Evolutionary conservation across 2,888 invertebrate genomes (phyloP).

Genomic region (Coleophora deauratella): DNA sequence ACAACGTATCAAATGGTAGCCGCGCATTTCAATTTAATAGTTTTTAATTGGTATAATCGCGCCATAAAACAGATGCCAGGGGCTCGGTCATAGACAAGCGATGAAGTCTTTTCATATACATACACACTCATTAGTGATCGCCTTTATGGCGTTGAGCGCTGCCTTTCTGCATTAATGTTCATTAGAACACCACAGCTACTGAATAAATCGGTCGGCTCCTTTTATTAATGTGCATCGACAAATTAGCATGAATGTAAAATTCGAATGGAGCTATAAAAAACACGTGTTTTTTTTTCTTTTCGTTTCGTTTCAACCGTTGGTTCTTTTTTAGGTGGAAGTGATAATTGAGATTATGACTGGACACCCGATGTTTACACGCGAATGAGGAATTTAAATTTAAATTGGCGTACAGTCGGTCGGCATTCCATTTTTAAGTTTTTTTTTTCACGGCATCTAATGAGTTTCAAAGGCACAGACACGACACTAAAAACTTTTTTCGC

Average conservation of each 20-base stretch:
- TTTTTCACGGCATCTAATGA: slow-evolving; percentile 1
- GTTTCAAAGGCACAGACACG: neutral
- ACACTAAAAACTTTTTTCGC: neutral
- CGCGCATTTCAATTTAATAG: slow-evolving; percentile 59
- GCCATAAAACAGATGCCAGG: slow-evolving; percentile 61
- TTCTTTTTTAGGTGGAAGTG: slow-evolving; percentile 60
- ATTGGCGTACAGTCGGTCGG: slow-evolving; percentile 35
- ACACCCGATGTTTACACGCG: slow-evolving; percentile 35
- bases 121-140: slow-evolving; percentile 50
- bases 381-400: slow-evolving; percentile 47
- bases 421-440: slow-evolving; percentile 9
- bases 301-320: slow-evolving; percentile 33
- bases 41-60: slow-evolving; percentile 71
- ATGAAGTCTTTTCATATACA: slow-evolving; percentile 59
- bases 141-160: slow-evolving; percentile 39
- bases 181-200: slow-evolving; percentile 66
- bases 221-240: slow-evolving; percentile 65
- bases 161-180: slow-evolving; percentile 61
- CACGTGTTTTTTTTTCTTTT: slow-evolving; percentile 49
- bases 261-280: slow-evolving; percentile 64
- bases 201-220: slow-evolving; percentile 66
- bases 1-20: slow-evolving; percentile 63
- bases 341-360: slow-evolving; percentile 70
- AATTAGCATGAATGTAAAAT: slow-evolving; percentile 72
- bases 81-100: slow-evolving; percentile 49